Percentiles rank a stretch among this genome's conserved stretches.
Evolutionary conservation across 2,113 vertebrate species (phyloP).

Genomic region (Megatriorchis doriae): DNA sequence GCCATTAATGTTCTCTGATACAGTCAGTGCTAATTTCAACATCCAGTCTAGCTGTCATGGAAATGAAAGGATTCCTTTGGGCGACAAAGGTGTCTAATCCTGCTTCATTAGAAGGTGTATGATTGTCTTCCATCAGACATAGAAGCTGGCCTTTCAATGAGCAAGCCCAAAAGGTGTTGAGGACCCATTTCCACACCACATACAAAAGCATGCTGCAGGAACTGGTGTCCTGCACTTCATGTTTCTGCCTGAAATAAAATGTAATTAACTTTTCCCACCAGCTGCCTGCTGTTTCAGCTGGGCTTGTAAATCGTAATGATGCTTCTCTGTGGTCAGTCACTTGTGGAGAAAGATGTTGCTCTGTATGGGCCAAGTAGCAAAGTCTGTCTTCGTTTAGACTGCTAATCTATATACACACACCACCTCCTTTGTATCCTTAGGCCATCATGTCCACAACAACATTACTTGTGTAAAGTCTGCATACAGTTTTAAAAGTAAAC

Average conservation of each 20-base stretch:
- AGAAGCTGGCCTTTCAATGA: background rate
- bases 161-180: background rate
- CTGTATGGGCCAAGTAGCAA: background rate
- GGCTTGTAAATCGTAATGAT: background rate
- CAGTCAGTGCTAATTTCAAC: background rate
- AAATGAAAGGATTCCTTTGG: background rate
- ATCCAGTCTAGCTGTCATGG: background rate
- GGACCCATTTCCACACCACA: background rate
- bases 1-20: background rate
- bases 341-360: background rate
- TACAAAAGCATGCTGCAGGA: background rate
- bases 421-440: background rate
- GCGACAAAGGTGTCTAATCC: background rate
- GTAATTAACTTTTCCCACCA: background rate
- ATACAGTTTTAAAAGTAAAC: background rate
- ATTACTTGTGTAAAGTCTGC: background rate
- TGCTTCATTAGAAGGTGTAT: background rate
- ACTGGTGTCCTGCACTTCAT: background rate
- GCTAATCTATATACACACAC: background rate
- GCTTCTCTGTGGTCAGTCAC: background rate
- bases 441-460: background rate
- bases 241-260: background rate
- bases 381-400: background rate
- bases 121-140: background rate
- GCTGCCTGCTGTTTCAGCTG: background rate